These are phyloP conservation scores for Steinernema scapterisci DNA, from an alignment of 2,888 invertebrate species.

Conservation along the genomic window DNA sequence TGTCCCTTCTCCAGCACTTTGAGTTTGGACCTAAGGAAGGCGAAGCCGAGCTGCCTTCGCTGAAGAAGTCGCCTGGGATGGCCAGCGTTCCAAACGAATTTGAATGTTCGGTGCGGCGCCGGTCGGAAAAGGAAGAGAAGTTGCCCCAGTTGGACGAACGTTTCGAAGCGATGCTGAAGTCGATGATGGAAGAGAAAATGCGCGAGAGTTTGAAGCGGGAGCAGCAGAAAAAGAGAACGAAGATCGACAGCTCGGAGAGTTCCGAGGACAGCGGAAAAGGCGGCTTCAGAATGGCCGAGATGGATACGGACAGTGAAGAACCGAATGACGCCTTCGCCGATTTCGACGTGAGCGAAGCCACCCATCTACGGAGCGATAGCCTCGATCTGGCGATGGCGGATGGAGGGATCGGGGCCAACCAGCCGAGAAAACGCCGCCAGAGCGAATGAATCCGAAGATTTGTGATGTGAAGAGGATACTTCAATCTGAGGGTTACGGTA, in stretches of 20 bases:
- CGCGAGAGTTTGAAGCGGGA: background rate
- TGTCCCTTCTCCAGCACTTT: constrained; percentile 56
- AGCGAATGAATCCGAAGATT: background rate
- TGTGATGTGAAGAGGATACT: background rate
- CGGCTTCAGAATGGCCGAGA: background rate
- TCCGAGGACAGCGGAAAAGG: background rate
- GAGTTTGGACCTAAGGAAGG: constrained; percentile 44
- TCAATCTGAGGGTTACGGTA: background rate
- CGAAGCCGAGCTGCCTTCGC: constrained; percentile 36
- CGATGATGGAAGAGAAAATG: constrained; percentile 8
- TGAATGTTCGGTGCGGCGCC: constrained; percentile 35
- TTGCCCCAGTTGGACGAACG: background rate
- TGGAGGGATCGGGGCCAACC: no score
- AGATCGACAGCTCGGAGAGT: background rate
- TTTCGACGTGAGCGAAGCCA: background rate
- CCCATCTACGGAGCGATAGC: background rate
- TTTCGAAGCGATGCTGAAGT: constrained; percentile 1
- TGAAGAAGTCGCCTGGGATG: constrained; percentile 44
- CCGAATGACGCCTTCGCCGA: background rate
- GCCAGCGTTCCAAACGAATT: constrained; percentile 38
- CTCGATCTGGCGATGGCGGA: no score
- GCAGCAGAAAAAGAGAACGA: background rate
- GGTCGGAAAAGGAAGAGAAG: background rate
- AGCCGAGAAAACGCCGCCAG: background rate
- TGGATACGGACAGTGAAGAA: background rate